Percentiles rank a stretch among this genome's conserved stretches.
These are phyloP conservation scores for Tanypteryx hageni DNA, from an alignment of 2,888 invertebrate species.

Conservation along the genomic window DNA sequence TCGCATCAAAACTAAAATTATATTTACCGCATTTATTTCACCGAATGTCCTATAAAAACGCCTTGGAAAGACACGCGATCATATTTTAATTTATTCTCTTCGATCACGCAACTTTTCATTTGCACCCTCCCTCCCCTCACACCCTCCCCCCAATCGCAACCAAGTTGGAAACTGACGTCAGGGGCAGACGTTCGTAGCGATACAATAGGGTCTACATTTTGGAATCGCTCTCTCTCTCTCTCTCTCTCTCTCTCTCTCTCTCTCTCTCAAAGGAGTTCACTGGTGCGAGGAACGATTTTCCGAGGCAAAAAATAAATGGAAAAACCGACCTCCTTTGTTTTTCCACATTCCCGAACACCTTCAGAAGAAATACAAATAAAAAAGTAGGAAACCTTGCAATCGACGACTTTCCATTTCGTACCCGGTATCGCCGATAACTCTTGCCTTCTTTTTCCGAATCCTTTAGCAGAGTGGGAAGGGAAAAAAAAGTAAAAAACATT, in stretches of 20 bases:
- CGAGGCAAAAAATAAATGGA: background rate
- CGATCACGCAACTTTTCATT: too few relatives aligned
- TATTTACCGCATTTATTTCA: too few relatives aligned
- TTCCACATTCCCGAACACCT: constrained; percentile 2
- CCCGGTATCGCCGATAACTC: constrained; percentile 23
- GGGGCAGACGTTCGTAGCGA: background rate
- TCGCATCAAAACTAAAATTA: too few relatives aligned
- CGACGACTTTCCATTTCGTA: constrained; percentile 11
- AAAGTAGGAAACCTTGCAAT: background rate
- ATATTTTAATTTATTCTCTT: too few relatives aligned
- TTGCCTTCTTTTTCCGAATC: background rate
- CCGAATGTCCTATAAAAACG: too few relatives aligned
- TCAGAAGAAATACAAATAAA: background rate
- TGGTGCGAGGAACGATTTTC: background rate
- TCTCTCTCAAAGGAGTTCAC: background rate
- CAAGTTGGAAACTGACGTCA: background rate
- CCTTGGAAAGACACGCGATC: too few relatives aligned
- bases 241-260: background rate
- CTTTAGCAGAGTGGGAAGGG: background rate
- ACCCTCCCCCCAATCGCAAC: background rate
- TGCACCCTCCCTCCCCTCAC: background rate
- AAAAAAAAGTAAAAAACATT: background rate
- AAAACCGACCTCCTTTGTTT: background rate
- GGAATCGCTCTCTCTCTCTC: background rate
- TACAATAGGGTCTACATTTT: background rate